Evolutionary conservation across 2,113 vertebrate species (phyloP).

Genomic region (Nymphicus hollandicus): DNA sequence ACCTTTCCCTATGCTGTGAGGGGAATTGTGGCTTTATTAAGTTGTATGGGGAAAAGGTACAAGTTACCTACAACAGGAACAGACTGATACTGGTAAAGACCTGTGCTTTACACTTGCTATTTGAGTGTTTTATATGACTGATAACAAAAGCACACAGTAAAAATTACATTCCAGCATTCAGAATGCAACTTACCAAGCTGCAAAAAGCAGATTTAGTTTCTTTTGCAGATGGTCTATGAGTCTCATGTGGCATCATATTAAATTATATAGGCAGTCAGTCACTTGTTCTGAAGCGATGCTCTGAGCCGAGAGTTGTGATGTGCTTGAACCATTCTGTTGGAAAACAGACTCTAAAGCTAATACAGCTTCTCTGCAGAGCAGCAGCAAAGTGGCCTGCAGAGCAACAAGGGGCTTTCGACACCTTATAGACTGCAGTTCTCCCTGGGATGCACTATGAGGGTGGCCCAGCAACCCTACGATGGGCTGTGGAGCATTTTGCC

Average conservation of each 20-base stretch:
- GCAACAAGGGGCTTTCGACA: background rate
- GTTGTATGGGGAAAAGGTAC: background rate
- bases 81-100: background rate
- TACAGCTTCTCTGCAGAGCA: slow-evolving; percentile 9
- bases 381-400: slow-evolving; percentile 15
- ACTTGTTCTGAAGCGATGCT: slow-evolving; percentile 69
- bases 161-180: slow-evolving; percentile 25
- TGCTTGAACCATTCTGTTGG: slow-evolving; percentile 63
- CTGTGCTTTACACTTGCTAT: background rate
- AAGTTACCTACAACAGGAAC: background rate
- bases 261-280: slow-evolving; percentile 82
- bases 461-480: slow-evolving; percentile 65
- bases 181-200: slow-evolving; percentile 58
- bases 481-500: slow-evolving; percentile 83
- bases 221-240: slow-evolving; percentile 77
- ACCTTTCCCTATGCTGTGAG: background rate
- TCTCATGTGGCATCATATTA: slow-evolving; percentile 84
- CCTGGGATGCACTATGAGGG: slow-evolving; percentile 69
- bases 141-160: slow-evolving; percentile 20
- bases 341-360: slow-evolving; percentile 48
- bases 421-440: background rate
- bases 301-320: slow-evolving; percentile 59
- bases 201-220: slow-evolving; percentile 69
- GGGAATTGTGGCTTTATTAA: background rate
- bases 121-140: background rate